Base-by-base conservation (phyloP, 2,888 invertebrate species). In the Ophion ellenae region DNA sequence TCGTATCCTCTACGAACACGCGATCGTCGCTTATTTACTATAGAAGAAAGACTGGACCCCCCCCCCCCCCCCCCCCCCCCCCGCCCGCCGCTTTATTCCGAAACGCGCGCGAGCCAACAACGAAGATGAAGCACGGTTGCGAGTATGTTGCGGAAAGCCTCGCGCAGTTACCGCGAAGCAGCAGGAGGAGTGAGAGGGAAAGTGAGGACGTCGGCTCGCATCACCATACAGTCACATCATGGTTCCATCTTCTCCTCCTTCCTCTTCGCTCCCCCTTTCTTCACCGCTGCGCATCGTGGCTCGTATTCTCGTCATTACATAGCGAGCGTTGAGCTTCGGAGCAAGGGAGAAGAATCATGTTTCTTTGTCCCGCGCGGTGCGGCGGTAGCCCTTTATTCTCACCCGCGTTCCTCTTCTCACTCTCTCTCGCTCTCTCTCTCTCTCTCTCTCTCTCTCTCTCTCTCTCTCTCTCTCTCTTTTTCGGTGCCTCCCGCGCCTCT, bases 181-280 rank as follows among this genome's bases (percentile, higher is more conserved):
- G 61, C 6, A 2, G 32, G 47, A 69, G 75, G 53, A 63, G 40
- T 66, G 75, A 61, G 64, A 73, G 73, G 28, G 63, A 66, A 70
- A 59, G 75, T 77, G 85, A 88, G 89, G 87, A 89, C 90, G 86
- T 89, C 89, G 89, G 88, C 89, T 89, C 90, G 89, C 90, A 90
- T 91, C 90, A 85, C 87, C 78, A 88, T n/a, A n/a, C n/a, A n/a
- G 87, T 91, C 92, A 87, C 81, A 84, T 89, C 82, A 83, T 81
- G 84, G 86, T 87, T 86, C 77, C 32, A 32, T 32, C 32, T 32
- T 86, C 75, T 81, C 73, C 59, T 40, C 36, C 66, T 11, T 1
- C 24, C 36, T 64, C 63, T 76, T 45, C 75, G 61, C 83, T 47
- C 63, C 73, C 36, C 64, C 66, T 61, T 71, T 74, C 67, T 64